Evolutionary conservation across 2,888 invertebrate genomes (phyloP).

Genomic region (Dynastes tityus): DNA sequence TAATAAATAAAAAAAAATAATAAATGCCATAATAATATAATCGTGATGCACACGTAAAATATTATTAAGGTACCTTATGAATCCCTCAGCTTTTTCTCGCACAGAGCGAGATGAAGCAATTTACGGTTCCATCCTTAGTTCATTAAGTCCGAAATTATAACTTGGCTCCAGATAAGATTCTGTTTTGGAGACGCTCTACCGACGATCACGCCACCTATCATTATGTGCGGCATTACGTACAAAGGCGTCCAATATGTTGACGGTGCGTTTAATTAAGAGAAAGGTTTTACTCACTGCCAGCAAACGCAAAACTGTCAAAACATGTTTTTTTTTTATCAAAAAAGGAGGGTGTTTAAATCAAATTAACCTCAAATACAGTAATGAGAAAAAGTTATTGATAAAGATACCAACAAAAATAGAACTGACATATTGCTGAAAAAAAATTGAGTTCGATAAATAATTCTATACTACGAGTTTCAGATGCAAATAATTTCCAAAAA

Average conservation of each 20-base stretch:
- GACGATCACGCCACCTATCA: conserved; percentile 31
- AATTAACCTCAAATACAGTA: not conserved
- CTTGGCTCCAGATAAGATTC: conserved; percentile 9
- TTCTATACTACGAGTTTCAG: too few relatives aligned
- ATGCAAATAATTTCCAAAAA: too few relatives aligned
- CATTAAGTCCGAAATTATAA: conserved; percentile 31
- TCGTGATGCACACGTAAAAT: conserved; percentile 11
- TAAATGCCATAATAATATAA: not conserved
- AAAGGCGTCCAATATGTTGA: conserved; percentile 22
- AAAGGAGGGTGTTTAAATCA: not conserved
- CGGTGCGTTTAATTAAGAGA: conserved; percentile 21
- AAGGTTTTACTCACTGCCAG: conserved; percentile 9
- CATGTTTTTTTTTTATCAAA: not conserved
- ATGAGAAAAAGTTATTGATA: not conserved
- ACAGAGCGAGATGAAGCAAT: conserved; percentile 24
- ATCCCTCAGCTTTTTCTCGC: conserved; percentile 2
- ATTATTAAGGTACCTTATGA: conserved; percentile 8
- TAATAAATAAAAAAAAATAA: conserved; percentile 9
- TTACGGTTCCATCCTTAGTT: conserved; percentile 21
- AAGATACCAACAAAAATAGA: too few relatives aligned
- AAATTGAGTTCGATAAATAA: too few relatives aligned
- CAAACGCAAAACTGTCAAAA: conserved; percentile 20
- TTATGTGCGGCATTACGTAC: conserved; percentile 25
- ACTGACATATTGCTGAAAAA: too few relatives aligned
- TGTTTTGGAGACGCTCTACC: conserved; percentile 26